These are phyloP conservation scores for Leptura quadrifasciata DNA, from an alignment of 2,888 invertebrate species.

Conservation along the genomic window DNA sequence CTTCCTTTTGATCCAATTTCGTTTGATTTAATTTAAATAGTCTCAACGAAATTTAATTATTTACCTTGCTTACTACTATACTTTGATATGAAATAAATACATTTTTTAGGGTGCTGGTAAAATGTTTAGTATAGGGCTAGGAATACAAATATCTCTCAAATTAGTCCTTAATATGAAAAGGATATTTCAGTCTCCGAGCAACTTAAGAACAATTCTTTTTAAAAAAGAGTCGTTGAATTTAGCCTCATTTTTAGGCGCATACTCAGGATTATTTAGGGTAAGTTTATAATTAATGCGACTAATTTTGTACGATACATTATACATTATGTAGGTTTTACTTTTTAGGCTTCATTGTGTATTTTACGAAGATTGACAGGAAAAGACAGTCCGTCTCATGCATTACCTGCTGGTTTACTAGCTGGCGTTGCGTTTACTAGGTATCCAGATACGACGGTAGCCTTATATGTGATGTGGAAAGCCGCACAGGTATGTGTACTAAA, in stretches of 20 bases:
- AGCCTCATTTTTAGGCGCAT: conserved; percentile 82
- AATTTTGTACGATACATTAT: background rate
- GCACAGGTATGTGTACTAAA: conserved; percentile 79
- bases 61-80: no score
- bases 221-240: conserved; percentile 77
- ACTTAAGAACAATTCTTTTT: conserved; percentile 75
- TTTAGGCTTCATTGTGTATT: conserved; percentile 79
- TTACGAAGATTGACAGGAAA: conserved; percentile 78
- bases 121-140: conserved; percentile 79
- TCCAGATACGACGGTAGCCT: conserved; percentile 86
- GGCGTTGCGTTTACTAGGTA: conserved; percentile 84
- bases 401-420: conserved; percentile 83
- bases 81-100: no score
- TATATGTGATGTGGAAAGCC: conserved; percentile 89
- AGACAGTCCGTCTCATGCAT: conserved; percentile 80
- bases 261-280: conserved; percentile 82
- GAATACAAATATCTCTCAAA: conserved; percentile 78
- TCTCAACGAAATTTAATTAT: no score
- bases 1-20: no score
- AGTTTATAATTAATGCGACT: conserved; percentile 56
- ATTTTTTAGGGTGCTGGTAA: conserved; percentile 76
- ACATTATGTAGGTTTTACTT: conserved; percentile 9
- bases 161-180: conserved; percentile 76
- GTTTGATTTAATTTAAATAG: no score
- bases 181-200: conserved; percentile 75